phyloP scores from a whole-genome alignment of 2,888 invertebrate genomes.

The Clunio marinus region DNA sequence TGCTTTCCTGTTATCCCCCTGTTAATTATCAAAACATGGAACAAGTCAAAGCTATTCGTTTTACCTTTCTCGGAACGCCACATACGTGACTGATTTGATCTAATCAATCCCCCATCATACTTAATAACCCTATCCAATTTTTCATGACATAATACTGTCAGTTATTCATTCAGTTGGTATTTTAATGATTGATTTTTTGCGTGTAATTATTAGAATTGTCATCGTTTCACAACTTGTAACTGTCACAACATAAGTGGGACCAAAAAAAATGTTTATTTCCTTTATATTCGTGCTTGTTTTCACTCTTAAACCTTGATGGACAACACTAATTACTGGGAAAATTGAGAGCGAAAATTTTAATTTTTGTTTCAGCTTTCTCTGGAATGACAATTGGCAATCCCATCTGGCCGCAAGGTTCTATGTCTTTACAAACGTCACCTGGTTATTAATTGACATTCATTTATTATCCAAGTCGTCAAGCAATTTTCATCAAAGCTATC shows the following conservation, averaged over 20 bases:
- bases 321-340: not conserved
- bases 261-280: too few species aligned
- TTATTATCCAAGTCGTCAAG: conserved; percentile 8
- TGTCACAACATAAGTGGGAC: conserved; percentile 5
- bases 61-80: not conserved
- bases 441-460: conserved; percentile 10
- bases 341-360: not conserved
- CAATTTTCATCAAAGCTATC: too few species aligned
- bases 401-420: not conserved
- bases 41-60: not conserved
- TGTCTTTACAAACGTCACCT: not conserved
- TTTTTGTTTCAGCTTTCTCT: not conserved
- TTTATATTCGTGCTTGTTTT: too few species aligned
- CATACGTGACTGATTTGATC: conserved; percentile 9
- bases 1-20: not conserved
- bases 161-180: not conserved
- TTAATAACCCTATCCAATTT: not conserved
- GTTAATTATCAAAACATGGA: not conserved
- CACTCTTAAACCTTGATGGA: not conserved
- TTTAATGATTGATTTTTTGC: not conserved
- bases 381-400: not conserved
- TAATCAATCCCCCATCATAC: conserved; percentile 12
- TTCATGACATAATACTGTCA: not conserved
- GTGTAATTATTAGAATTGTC: not conserved
- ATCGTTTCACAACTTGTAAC: not conserved